A percentile compares a stretch with the other conserved stretches of the same genome.
Conservation (phyloP, 1,140 invertebrate genomes). For the Diorhabda elongata region DNA sequence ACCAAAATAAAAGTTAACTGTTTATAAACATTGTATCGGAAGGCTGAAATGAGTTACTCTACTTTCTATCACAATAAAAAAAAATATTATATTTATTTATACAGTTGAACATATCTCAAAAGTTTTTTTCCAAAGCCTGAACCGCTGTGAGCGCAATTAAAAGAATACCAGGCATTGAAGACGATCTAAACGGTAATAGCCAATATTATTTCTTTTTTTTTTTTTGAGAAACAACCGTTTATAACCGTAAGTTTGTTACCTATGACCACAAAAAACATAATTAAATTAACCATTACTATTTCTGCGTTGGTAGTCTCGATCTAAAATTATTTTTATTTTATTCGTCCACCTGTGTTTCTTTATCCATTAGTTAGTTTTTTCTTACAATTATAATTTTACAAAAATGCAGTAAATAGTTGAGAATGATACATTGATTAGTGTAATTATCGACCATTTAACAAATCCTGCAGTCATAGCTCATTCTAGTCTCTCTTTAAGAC, state of each 20-base stretch:
- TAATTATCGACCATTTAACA: slow-evolving; percentile 29
- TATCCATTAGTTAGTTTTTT: slow-evolving; percentile 9
- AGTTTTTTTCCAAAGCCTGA: too few species aligned
- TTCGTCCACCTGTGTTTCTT: slow-evolving; percentile 24
- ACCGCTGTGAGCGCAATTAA: too few species aligned
- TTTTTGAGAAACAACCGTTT: not conserved
- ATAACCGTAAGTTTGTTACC: slow-evolving; percentile 5
- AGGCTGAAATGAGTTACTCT: too few species aligned
- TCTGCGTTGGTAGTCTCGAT: slow-evolving; percentile 14
- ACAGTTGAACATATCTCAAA: too few species aligned
- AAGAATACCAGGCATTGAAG: not conserved
- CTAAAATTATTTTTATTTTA: slow-evolving; percentile 20
- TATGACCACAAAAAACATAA: slow-evolving; percentile 12
- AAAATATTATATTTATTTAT: too few species aligned
- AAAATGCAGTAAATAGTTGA: slow-evolving; percentile 35
- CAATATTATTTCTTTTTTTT: not conserved
- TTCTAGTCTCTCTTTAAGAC: slow-evolving; percentile 17
- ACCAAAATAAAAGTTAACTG: too few species aligned
- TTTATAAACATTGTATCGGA: too few species aligned
- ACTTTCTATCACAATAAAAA: too few species aligned
- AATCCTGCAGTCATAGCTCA: slow-evolving; percentile 20
- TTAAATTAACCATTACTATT: slow-evolving; percentile 21
- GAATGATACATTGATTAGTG: slow-evolving; percentile 18
- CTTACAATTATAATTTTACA: slow-evolving; percentile 29
- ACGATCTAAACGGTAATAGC: slow-evolving; percentile 2